Base-by-base conservation (phyloP, 2,797 vertebrate species). In the Crenichthys baileyi region DNA sequence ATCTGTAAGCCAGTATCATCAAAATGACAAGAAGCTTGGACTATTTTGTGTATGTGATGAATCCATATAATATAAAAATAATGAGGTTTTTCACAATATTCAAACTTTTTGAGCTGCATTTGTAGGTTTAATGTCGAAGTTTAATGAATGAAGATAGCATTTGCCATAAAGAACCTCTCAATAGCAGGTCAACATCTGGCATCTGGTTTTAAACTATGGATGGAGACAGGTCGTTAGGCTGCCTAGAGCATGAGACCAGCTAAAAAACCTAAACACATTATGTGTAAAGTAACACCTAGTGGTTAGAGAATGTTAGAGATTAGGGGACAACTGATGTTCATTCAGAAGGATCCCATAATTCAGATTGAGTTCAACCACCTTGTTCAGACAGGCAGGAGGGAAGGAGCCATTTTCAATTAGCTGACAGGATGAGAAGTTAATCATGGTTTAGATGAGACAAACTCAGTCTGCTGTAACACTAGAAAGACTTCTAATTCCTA, bases 281-380 rank as follows among this genome's bases (percentile, higher is more conserved):
- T 8, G 6, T 31, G 29, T 63, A 18, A 36, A 63, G 26, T 9
- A 63, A 63, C 5, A 7, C 2, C 18, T 63, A 63, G 18, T 31
- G 60, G 16, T 18, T 18, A 61, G 58, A 61, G 58, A 61, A 61
- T 61, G 26, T 61, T 7, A 63, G 26, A 36, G 29, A 29, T 36
- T 5, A 63, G 29, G 2, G 60, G 29, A 31, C 18, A 63, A 58
- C 15, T 63, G 60, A 5, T 20, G 51, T 63, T 63, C 29, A 63
- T 63, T 18, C 29, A 16, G 15, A 6, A 61, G 9, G 29, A 61
- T 36, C 60, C 15, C 29, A 31, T 31, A 18, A 63, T 63, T 20
- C 60, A 31, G 60, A 63, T 63, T 63, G 60, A 63, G 60, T 36
- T 63, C 60, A 63, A 31, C 60, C 60, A 63, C 60, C 29, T 63